A percentile compares a stretch with the other conserved stretches of the same genome.
Evolutionary conservation across 92 coral and sea anemone species (phyloP).

Genomic region (Paramuricea clavata): DNA sequence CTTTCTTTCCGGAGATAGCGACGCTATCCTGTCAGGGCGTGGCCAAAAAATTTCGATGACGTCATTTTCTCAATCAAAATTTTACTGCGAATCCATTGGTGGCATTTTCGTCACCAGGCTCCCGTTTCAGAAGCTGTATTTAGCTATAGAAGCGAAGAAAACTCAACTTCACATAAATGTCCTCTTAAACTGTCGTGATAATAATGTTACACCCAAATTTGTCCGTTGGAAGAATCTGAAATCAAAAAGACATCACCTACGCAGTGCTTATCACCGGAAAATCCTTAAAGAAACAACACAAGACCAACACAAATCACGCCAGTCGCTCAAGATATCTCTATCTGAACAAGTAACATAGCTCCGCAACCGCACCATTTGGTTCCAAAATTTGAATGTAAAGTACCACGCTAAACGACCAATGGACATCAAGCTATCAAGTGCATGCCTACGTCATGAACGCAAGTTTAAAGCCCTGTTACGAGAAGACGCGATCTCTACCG

Average conservation of each 20-base stretch:
- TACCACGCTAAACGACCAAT: not conserved
- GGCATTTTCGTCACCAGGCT: too few species aligned
- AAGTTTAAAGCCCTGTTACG: not conserved
- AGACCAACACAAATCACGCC: not conserved
- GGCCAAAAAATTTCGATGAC: too few species aligned
- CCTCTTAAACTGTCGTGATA: not conserved
- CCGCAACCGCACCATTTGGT: too few species aligned
- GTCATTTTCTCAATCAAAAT: too few species aligned
- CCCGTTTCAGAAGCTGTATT: too few species aligned
- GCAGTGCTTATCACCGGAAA: not conserved
- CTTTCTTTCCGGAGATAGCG: too few species aligned
- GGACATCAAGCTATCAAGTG: not conserved
- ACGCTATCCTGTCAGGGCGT: too few species aligned
- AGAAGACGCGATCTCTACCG: not conserved
- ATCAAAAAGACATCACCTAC: not conserved
- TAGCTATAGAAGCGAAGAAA: not conserved
- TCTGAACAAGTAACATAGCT: not conserved
- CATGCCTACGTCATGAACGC: not conserved
- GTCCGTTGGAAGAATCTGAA: not conserved
- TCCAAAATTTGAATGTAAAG: not conserved
- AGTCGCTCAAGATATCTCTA: not conserved
- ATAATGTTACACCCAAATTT: not conserved
- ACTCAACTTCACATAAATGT: not conserved
- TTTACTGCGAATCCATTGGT: too few species aligned
- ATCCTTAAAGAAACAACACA: not conserved